These are phyloP conservation scores for Anagyrus pseudococci DNA, from an alignment of 2,888 invertebrate genomes.

Conservation along the genomic window DNA sequence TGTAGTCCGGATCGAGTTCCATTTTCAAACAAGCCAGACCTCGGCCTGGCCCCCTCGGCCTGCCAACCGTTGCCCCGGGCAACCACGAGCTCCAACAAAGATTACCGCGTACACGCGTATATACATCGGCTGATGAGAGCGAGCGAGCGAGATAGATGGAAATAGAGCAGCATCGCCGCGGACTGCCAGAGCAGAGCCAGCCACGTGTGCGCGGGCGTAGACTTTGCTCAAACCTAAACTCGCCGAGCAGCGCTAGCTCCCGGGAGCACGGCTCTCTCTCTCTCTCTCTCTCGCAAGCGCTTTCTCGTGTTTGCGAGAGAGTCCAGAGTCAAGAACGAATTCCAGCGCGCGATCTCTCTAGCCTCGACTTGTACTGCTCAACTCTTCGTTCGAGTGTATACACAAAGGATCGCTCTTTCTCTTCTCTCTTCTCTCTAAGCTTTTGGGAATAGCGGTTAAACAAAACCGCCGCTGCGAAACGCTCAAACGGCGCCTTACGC, in stretches of 20 bases:
- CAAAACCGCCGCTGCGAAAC: background rate
- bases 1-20: slow-evolving; percentile 56
- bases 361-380: too few species aligned
- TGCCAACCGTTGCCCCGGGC: slow-evolving; percentile 14
- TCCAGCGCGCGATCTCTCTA: too few species aligned
- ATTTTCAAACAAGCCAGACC: slow-evolving; percentile 45
- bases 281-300: too few species aligned
- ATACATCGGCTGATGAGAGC: slow-evolving; percentile 14
- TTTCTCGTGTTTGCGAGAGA: too few species aligned
- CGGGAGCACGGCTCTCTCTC: background rate
- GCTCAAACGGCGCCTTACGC: background rate
- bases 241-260: background rate
- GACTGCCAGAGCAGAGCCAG: background rate
- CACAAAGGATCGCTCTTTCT: too few species aligned
- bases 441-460: too few species aligned
- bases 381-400: too few species aligned
- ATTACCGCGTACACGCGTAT: slow-evolving; percentile 22
- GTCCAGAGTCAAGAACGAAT: too few species aligned
- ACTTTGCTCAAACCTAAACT: background rate
- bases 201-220: background rate
- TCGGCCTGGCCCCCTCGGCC: background rate
- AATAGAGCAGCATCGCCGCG: background rate
- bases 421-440: too few species aligned
- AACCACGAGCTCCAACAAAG: slow-evolving; percentile 22
- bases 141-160: slow-evolving; percentile 4